Evolutionary conservation across 2,113 vertebrate species (phyloP).

Genomic region (Paramisgurnus dabryanus): DNA sequence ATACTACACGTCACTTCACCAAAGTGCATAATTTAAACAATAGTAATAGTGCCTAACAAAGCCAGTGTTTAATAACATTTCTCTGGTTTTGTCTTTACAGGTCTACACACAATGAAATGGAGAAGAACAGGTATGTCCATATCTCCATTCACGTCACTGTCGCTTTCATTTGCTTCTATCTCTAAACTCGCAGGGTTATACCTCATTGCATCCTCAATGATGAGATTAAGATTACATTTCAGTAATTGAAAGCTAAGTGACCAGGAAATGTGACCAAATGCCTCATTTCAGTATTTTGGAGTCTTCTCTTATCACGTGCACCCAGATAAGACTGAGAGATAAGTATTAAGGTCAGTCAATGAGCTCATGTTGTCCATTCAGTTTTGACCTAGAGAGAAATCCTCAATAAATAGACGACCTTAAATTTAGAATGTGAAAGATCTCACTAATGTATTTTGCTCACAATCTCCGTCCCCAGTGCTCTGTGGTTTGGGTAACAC

Average conservation of each 20-base stretch:
- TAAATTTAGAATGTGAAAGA: not conserved
- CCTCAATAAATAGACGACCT: constrained; percentile 2
- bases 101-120: constrained; percentile 98
- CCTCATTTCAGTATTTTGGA: not conserved
- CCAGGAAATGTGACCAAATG: not conserved
- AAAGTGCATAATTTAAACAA: not conserved
- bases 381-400: constrained; percentile 17
- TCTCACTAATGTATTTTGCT: not conserved
- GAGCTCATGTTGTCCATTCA: not conserved
- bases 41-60: not conserved
- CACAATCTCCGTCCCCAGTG: not conserved
- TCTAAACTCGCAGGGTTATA: constrained; percentile 4
- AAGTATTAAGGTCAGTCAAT: constrained; percentile 20
- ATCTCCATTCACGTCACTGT: not conserved
- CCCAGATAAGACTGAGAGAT: not conserved
- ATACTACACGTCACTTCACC: too few species aligned
- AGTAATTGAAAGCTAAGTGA: constrained; percentile 2
- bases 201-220: constrained; percentile 4
- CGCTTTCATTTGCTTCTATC: constrained; percentile 13
- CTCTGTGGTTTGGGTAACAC: constrained; percentile 22
- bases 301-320: not conserved
- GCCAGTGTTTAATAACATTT: not conserved
- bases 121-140: constrained; percentile 90
- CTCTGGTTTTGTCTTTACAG: constrained; percentile 74
- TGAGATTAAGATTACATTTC: not conserved